A percentile compares a stretch with the other conserved stretches of the same genome.
phyloP scores from a whole-genome alignment of 2,113 vertebrate genomes.

The Poicephalus gulielmi region DNA sequence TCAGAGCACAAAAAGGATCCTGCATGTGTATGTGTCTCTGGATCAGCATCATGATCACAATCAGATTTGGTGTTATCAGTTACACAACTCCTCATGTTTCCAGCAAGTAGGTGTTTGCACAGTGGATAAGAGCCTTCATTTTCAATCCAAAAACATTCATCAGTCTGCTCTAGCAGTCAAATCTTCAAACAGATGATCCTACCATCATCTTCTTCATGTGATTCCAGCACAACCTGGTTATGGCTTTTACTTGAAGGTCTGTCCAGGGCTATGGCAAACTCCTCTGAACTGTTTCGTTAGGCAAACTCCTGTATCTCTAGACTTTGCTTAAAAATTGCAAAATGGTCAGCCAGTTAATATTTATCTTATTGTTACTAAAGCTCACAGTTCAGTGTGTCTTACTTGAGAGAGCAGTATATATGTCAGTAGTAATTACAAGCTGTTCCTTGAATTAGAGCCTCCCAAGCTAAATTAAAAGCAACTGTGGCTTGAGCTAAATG shows the following conservation, averaged over 20 bases:
- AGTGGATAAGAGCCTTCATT: background rate
- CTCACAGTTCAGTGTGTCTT: background rate
- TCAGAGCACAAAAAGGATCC: background rate
- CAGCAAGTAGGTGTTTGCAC: background rate
- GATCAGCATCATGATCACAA: background rate
- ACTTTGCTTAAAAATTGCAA: slow-evolving; percentile 58
- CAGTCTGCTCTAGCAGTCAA: slow-evolving; percentile 21
- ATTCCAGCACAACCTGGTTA: background rate
- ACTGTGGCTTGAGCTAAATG: background rate
- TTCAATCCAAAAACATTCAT: background rate
- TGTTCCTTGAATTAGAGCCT: background rate
- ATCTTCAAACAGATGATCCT: slow-evolving; percentile 1
- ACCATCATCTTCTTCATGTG: background rate
- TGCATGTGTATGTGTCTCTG: background rate
- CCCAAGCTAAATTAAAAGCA: slow-evolving; percentile 30
- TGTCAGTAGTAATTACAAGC: background rate
- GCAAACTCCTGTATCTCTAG: slow-evolving; percentile 20
- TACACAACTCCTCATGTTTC: background rate
- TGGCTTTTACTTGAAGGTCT: background rate
- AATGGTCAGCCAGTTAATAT: slow-evolving; percentile 41
- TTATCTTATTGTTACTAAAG: slow-evolving; percentile 42
- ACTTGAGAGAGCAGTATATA: background rate
- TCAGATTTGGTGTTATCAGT: background rate
- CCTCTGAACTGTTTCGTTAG: slow-evolving; percentile 2
- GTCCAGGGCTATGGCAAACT: background rate